phyloP scores from a whole-genome alignment of 2,888 invertebrate species.

The Galerucella calmariensis region DNA sequence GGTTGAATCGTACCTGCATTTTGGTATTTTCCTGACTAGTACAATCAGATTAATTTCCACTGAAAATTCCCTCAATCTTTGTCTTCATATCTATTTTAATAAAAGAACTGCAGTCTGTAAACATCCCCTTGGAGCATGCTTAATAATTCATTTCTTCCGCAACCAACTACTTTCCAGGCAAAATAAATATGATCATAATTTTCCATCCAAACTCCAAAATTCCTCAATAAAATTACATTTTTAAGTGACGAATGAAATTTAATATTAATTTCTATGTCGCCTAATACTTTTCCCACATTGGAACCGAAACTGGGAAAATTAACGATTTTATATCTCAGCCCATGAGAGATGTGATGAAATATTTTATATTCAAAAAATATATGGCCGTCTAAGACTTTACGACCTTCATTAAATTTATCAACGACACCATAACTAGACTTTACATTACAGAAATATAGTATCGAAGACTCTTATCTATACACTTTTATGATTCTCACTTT shows the following conservation, averaged over 20 bases:
- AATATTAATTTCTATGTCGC: not conserved
- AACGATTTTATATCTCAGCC: not conserved
- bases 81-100: too few species aligned
- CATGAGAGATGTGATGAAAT: not conserved
- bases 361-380: conserved; percentile 10
- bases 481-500: not conserved
- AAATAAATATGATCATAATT: too few species aligned
- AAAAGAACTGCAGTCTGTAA: too few species aligned
- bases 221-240: too few species aligned
- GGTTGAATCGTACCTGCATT: too few species aligned
- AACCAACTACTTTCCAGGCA: too few species aligned
- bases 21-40: too few species aligned
- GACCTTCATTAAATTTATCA: conserved; percentile 10
- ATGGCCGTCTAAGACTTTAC: conserved; percentile 1
- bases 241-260: not conserved
- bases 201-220: too few species aligned
- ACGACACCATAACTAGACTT: conserved; percentile 2
- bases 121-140: too few species aligned
- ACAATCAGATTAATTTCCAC: too few species aligned
- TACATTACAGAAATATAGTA: not conserved
- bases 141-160: too few species aligned
- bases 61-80: too few species aligned
- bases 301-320: not conserved
- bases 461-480: not conserved
- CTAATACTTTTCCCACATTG: not conserved